phyloP scores from a whole-genome alignment of 1,140 invertebrate genomes.

The Drosophila neocordata region DNA sequence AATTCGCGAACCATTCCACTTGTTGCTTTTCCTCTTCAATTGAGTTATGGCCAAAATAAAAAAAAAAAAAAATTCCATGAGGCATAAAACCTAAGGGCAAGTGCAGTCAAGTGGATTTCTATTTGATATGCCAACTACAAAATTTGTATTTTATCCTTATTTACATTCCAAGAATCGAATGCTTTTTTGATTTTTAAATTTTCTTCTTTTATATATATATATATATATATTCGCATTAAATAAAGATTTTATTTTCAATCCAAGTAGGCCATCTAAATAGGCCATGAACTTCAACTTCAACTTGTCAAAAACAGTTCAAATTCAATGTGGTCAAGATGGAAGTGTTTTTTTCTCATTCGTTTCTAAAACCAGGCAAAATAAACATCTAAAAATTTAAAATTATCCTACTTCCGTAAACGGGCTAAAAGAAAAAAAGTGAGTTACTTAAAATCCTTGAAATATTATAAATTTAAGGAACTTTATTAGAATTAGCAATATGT shows the following conservation, averaged over 20 bases:
- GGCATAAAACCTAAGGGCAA: conserved; percentile 22
- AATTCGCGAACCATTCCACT: conserved; percentile 36
- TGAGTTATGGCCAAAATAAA: conserved; percentile 47
- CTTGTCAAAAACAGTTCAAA: background rate
- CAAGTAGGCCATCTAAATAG: background rate
- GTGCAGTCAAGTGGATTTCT: conserved; percentile 57
- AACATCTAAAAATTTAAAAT: conserved; percentile 39
- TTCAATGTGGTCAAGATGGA: too few species aligned
- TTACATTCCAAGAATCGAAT: background rate
- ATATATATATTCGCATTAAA: too few species aligned
- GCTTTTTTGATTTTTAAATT: conserved; percentile 1
- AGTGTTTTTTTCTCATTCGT: conserved; percentile 32
- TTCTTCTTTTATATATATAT: too few species aligned
- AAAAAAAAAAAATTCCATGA: conserved; percentile 3
- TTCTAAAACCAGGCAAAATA: conserved; percentile 23
- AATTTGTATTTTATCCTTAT: background rate
- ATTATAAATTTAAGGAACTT: too few species aligned
- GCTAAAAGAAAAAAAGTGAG: conserved; percentile 56
- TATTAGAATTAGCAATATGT: too few species aligned
- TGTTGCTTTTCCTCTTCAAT: conserved; percentile 40
- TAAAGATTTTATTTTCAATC: too few species aligned
- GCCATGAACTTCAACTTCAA: conserved; percentile 10
- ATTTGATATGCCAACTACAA: conserved; percentile 40
- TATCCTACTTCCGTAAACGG: conserved; percentile 66
- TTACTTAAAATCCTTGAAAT: background rate